Conservation (phyloP, 2,113 vertebrate genomes). For the Leiothrix lutea region DNA sequence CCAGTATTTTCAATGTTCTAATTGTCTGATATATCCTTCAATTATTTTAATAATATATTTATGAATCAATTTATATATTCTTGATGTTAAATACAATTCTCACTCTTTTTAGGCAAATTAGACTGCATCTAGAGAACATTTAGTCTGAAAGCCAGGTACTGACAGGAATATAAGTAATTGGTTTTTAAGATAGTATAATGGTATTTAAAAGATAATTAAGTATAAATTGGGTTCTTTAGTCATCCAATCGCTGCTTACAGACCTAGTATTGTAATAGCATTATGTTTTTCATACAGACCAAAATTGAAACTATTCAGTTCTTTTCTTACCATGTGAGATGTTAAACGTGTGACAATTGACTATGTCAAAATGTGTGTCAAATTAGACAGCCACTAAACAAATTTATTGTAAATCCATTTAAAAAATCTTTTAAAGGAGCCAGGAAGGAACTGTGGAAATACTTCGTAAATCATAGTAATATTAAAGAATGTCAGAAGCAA, state of each 20-base stretch:
- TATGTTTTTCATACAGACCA: not conserved
- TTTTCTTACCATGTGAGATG: not conserved
- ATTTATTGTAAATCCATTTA: slow-evolving; percentile 45
- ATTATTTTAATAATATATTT: not conserved
- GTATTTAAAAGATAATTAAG: not conserved
- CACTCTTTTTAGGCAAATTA: not conserved
- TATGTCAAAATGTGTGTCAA: slow-evolving; percentile 33
- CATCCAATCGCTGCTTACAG: not conserved
- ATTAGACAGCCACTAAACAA: slow-evolving; percentile 23
- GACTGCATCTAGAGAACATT: not conserved
- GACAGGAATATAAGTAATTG: not conserved
- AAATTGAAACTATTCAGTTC: not conserved
- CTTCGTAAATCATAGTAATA: slow-evolving; percentile 47
- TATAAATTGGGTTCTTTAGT: not conserved
- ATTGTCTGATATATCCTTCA: not conserved
- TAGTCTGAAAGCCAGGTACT: not conserved
- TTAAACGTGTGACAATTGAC: not conserved
- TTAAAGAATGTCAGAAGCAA: slow-evolving; percentile 48
- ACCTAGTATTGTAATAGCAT: not conserved
- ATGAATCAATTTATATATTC: not conserved
- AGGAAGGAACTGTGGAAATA: slow-evolving; percentile 9
- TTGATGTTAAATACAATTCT: not conserved
- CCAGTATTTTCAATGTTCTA: not conserved
- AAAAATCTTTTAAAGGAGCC: slow-evolving; percentile 25
- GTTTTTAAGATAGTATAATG: not conserved